These are phyloP conservation scores for Sinhomidia bicolor DNA, from an alignment of 2,888 invertebrate genomes.

Conservation along the genomic window DNA sequence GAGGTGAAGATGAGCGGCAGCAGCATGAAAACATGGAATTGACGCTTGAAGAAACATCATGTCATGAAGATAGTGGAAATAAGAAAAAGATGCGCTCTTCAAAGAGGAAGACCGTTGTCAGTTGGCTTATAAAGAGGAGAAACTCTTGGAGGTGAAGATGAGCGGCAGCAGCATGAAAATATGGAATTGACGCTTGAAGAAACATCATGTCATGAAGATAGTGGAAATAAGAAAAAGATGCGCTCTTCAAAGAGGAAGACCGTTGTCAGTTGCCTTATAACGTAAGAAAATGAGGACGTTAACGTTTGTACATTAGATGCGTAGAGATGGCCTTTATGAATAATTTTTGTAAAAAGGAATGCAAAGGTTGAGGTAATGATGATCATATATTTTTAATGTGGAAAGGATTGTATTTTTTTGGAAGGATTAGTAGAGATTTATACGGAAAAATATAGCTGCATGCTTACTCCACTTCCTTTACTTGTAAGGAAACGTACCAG, in stretches of 20 bases:
- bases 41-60: conserved; percentile 13
- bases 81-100: background rate
- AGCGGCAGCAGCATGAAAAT: background rate
- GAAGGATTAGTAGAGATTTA: background rate
- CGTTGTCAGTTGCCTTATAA: background rate
- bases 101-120: background rate
- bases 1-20: background rate
- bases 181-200: background rate
- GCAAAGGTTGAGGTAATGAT: conserved; percentile 16
- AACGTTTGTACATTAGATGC: too few relatives aligned
- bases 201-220: background rate
- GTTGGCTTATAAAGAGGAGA: background rate
- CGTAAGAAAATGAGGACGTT: too few relatives aligned
- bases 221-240: background rate
- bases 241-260: background rate
- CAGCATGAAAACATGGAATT: background rate
- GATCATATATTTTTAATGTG: background rate
- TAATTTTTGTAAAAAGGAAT: background rate
- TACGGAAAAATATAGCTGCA: background rate
- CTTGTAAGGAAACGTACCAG: too few relatives aligned
- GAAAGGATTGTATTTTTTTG: background rate
- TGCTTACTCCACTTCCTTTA: too few relatives aligned
- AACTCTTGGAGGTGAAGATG: background rate
- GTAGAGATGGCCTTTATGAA: background rate
- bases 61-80: background rate